Conservation (phyloP, 1,140 invertebrate species). For the Drosophila ficusphila region DNA sequence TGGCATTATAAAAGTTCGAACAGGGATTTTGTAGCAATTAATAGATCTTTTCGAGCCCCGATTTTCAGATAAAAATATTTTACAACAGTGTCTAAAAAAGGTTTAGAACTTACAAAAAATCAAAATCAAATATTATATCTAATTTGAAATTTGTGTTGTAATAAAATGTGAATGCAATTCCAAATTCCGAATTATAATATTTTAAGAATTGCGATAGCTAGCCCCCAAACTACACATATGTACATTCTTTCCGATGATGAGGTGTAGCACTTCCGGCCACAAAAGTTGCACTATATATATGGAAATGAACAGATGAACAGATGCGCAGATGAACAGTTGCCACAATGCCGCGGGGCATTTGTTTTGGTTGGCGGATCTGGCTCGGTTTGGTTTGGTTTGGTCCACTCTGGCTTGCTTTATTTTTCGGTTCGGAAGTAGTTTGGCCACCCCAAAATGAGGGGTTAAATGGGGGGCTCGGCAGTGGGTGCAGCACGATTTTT, state of each 20-base stretch:
- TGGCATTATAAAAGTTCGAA: not conserved
- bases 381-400: not conserved
- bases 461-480: not conserved
- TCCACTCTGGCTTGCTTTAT: slow-evolving; percentile 8
- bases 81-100: no score
- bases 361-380: slow-evolving; percentile 41
- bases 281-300: slow-evolving; percentile 15
- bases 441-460: not conserved
- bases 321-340: slow-evolving; percentile 23
- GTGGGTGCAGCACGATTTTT: slow-evolving; percentile 12
- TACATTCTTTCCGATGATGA: not conserved
- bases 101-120: no score
- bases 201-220: no score
- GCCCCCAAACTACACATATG: no score
- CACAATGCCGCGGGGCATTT: slow-evolving; percentile 36
- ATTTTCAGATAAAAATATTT: no score
- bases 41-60: no score
- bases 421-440: slow-evolving; percentile 21
- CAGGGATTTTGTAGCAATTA: no score
- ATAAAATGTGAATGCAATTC: no score
- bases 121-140: no score
- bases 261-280: not conserved
- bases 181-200: no score
- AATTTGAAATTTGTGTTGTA: no score
- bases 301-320: slow-evolving; percentile 8